Evolutionary conservation across 2,888 invertebrate species (phyloP).

Genomic region (Mesorhabditis sp.): DNA sequence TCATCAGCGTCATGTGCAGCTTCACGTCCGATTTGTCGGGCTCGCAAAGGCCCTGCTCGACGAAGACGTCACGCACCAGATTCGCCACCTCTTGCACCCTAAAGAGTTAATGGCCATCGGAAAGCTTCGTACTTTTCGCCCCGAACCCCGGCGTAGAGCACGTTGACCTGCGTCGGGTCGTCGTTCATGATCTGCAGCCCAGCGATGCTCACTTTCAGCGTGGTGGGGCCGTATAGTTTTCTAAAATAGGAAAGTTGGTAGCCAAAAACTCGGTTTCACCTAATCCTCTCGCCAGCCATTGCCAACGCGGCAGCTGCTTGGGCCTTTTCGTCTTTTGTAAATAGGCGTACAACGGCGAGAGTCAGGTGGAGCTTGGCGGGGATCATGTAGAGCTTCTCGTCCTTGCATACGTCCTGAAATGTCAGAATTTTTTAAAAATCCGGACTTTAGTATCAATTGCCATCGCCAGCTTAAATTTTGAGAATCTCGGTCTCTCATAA

Average conservation of each 20-base stretch:
- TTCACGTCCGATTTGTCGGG: slow-evolving; percentile 17
- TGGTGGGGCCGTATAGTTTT: not conserved
- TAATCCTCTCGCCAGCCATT: slow-evolving; percentile 15
- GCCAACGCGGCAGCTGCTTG: slow-evolving; percentile 12
- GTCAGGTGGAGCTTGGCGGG: slow-evolving; percentile 28
- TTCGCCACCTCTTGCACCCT: slow-evolving; percentile 24
- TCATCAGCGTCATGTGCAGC: slow-evolving; percentile 35
- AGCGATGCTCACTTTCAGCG: slow-evolving; percentile 17
- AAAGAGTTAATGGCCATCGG: not conserved
- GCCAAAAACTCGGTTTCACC: slow-evolving; percentile 10
- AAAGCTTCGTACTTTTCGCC: slow-evolving; percentile 18
- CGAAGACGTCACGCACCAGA: slow-evolving; percentile 14
- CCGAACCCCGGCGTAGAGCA: slow-evolving; percentile 25
- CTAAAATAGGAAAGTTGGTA: slow-evolving; percentile 12
- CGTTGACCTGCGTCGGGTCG: slow-evolving; percentile 25
- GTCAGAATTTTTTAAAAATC: not conserved
- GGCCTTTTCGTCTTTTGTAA: slow-evolving; percentile 20
- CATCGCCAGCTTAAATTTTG: too few species aligned
- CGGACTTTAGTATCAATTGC: too few species aligned
- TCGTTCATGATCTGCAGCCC: slow-evolving; percentile 38
- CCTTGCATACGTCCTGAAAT: slow-evolving; percentile 21
- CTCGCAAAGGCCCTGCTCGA: slow-evolving; percentile 12
- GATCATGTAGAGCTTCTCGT: slow-evolving; percentile 20
- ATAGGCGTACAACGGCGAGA: slow-evolving; percentile 17
- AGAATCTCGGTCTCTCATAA: too few species aligned